A percentile compares a stretch with the other conserved stretches of the same genome.
These are phyloP conservation scores for Thelaira solivaga DNA, from an alignment of 2,888 invertebrate species.

Conservation along the genomic window DNA sequence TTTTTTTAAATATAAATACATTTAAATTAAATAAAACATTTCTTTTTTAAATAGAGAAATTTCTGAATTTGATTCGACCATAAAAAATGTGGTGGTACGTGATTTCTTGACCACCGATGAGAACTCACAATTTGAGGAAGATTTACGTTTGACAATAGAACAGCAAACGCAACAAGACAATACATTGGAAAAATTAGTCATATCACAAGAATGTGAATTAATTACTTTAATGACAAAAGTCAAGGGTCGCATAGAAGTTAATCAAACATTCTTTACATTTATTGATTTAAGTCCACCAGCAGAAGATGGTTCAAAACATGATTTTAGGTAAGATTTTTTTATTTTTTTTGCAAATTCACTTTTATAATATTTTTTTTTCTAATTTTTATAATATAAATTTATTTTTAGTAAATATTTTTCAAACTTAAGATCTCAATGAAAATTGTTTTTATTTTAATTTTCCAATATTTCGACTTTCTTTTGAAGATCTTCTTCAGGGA, in stretches of 20 bases:
- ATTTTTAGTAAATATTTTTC: no score
- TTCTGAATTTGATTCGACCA: constrained; percentile 76
- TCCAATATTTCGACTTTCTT: no score
- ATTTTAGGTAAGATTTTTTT: constrained; percentile 75
- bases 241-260: constrained; percentile 81
- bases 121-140: constrained; percentile 77
- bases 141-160: constrained; percentile 76
- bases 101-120: constrained; percentile 77
- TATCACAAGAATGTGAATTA: constrained; percentile 81
- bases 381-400: no score
- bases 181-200: constrained; percentile 80
- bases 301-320: constrained; percentile 78
- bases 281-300: constrained; percentile 79
- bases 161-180: constrained; percentile 76
- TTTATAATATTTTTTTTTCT: no score
- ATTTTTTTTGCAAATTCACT: no score
- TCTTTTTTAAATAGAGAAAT: constrained; percentile 68
- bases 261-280: constrained; percentile 80
- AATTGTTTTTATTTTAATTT: no score
- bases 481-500: no score
- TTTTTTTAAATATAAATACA: no score
- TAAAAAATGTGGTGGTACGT: constrained; percentile 77
- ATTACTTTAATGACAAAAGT: constrained; percentile 81
- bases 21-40: no score
- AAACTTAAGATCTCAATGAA: no score